These are phyloP conservation scores for Cliona cf. orientalis DNA, from an alignment of 37 sponge, comb jelly and placozoan genomes.

Conservation along the genomic window DNA sequence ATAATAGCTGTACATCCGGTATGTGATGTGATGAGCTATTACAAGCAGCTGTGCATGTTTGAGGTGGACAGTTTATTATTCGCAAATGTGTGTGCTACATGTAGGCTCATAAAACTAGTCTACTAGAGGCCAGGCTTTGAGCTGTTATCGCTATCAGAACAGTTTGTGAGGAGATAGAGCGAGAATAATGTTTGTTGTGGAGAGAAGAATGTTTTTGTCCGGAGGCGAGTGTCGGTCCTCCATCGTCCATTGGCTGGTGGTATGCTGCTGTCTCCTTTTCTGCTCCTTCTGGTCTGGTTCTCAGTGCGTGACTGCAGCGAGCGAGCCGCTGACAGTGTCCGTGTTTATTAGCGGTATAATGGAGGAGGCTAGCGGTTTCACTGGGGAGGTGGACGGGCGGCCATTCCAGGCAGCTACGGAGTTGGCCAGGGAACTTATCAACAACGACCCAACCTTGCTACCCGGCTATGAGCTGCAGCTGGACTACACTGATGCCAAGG, in stretches of 20 bases:
- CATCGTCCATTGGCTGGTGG: background rate
- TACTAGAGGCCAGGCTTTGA: no score
- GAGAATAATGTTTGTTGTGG: no score
- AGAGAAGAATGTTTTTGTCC: no score
- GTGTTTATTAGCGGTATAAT: slow-evolving; percentile 35
- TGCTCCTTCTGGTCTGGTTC: background rate
- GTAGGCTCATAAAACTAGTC: no score
- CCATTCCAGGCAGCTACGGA: slow-evolving; percentile 39
- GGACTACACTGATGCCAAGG: slow-evolving; percentile 11
- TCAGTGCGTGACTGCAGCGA: background rate
- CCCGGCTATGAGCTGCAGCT: slow-evolving; percentile 12
- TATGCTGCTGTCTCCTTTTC: background rate
- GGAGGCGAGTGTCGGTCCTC: no score
- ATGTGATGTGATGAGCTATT: no score
- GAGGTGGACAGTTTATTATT: no score
- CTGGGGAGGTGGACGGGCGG: slow-evolving; percentile 1
- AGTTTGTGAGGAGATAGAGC: no score
- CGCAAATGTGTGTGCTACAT: no score
- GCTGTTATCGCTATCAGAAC: no score
- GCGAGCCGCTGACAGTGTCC: slow-evolving; percentile 16
- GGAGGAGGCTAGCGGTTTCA: background rate
- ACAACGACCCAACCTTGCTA: slow-evolving; percentile 42
- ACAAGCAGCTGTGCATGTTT: no score
- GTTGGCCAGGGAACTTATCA: slow-evolving; percentile 39
- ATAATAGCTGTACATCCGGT: no score